phyloP scores from a whole-genome alignment of 2,113 vertebrate genomes.

The Pygoscelis adeliae region DNA sequence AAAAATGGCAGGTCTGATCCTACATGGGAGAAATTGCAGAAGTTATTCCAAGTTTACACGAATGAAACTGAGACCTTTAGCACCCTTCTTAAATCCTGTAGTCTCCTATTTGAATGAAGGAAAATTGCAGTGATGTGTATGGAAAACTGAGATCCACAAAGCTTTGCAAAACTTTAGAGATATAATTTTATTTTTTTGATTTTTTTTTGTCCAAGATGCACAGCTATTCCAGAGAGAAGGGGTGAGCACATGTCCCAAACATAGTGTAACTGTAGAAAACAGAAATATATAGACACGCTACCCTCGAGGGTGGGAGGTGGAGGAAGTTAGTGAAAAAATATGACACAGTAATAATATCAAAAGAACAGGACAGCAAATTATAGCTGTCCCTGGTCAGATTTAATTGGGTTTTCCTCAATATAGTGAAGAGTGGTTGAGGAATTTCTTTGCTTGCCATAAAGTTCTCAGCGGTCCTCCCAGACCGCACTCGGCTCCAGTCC shows the following conservation, averaged over 20 bases:
- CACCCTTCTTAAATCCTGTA: not conserved
- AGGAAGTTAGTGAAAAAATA: constrained; percentile 40
- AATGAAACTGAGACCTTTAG: not conserved
- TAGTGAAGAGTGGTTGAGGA: constrained; percentile 36
- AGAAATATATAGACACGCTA: constrained; percentile 1
- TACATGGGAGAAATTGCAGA: not conserved
- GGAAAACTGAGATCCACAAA: not conserved
- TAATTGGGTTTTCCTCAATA: constrained; percentile 57
- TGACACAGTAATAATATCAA: constrained; percentile 33
- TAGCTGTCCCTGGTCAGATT: constrained; percentile 52
- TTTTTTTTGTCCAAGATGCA: not conserved
- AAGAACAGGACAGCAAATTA: constrained; percentile 55
- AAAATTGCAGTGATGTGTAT: not conserved
- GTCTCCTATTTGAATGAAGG: not conserved
- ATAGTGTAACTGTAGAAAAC: constrained; percentile 1
- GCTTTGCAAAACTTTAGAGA: not conserved
- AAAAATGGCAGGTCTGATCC: not conserved
- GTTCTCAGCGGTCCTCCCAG: constrained; percentile 46
- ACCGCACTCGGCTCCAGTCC: constrained; percentile 49
- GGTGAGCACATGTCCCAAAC: not conserved
- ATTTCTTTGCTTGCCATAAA: constrained; percentile 65
- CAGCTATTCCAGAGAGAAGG: not conserved
- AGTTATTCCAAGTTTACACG: not conserved
- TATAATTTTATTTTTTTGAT: not conserved
- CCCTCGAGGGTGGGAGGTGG: not conserved